Conservation (phyloP, 2,888 invertebrate genomes). For the Hylaea fasciaria region DNA sequence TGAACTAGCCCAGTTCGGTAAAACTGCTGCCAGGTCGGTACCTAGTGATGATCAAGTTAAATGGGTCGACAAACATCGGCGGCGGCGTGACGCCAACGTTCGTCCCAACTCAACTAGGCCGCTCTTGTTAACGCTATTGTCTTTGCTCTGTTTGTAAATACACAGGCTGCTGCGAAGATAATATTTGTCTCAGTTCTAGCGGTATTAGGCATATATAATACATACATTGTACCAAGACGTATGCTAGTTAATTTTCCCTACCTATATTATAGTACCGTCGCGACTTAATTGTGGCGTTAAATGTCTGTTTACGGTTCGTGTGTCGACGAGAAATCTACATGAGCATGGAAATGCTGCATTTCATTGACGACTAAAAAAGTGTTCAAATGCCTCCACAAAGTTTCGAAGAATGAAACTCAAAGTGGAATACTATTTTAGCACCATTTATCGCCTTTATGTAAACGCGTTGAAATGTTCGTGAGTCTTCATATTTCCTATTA, state of each 20-base stretch:
- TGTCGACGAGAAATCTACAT: too few relatives aligned
- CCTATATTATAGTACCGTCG: too few relatives aligned
- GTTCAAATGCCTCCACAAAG: background rate
- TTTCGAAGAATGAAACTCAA: background rate
- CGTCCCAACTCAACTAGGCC: conserved; percentile 79
- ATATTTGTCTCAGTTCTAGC: conserved; percentile 35
- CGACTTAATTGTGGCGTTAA: background rate
- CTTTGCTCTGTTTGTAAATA: conserved; percentile 64
- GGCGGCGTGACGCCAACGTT: conserved; percentile 65
- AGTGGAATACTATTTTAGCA: too few relatives aligned
- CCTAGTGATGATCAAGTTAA: conserved; percentile 62
- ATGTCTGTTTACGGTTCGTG: background rate
- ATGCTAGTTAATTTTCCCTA: conserved; percentile 3
- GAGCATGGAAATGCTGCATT: background rate
- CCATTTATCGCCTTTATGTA: background rate
- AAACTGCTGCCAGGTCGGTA: conserved; percentile 40
- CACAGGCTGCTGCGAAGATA: conserved; percentile 40
- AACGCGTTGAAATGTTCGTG: background rate
- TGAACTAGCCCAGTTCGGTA: conserved; percentile 20
- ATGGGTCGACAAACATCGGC: conserved; percentile 68
- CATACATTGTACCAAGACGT: background rate
- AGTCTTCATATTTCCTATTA: background rate
- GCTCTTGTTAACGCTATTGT: conserved; percentile 78
- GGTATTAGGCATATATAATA: conserved; percentile 3
- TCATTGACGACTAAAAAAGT: background rate